A percentile compares a stretch with the other conserved stretches of the same genome.
These are phyloP conservation scores for Leucophenga montana DNA, from an alignment of 2,888 invertebrate species.

Conservation along the genomic window DNA sequence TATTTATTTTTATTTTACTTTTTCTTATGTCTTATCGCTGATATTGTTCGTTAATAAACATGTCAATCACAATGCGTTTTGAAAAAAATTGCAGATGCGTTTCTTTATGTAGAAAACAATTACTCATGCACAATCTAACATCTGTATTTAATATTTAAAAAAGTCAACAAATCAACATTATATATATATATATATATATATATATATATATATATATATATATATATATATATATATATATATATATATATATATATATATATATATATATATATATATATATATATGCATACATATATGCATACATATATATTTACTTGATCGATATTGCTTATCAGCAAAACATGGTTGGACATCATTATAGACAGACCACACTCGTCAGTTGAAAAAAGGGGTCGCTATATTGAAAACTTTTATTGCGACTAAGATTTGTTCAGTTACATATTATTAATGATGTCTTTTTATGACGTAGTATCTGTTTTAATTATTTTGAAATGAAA, in stretches of 20 bases:
- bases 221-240: background rate
- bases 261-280: background rate
- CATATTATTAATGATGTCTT: too few species aligned
- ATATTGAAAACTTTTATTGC: too few species aligned
- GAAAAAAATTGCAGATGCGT: conserved; percentile 29
- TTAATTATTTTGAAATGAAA: too few species aligned
- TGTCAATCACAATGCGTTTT: conserved; percentile 44
- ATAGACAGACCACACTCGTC: conserved; percentile 13
- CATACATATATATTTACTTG: conserved; percentile 7
- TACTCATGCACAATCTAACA: background rate
- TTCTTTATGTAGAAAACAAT: background rate
- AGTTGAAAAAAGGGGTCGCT: too few species aligned
- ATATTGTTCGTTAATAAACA: conserved; percentile 42
- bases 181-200: background rate
- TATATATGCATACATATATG: background rate
- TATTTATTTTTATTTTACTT: conserved; percentile 9
- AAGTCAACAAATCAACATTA: background rate
- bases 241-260: background rate
- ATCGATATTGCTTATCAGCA: conserved; percentile 25
- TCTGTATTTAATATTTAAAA: background rate
- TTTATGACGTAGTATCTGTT: too few species aligned
- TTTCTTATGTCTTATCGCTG: conserved; percentile 10
- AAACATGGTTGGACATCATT: background rate
- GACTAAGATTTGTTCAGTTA: too few species aligned
- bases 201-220: background rate